Evolutionary conservation across 2,113 vertebrate species (phyloP).

Genomic region (Anarhynchus alexandrinus): DNA sequence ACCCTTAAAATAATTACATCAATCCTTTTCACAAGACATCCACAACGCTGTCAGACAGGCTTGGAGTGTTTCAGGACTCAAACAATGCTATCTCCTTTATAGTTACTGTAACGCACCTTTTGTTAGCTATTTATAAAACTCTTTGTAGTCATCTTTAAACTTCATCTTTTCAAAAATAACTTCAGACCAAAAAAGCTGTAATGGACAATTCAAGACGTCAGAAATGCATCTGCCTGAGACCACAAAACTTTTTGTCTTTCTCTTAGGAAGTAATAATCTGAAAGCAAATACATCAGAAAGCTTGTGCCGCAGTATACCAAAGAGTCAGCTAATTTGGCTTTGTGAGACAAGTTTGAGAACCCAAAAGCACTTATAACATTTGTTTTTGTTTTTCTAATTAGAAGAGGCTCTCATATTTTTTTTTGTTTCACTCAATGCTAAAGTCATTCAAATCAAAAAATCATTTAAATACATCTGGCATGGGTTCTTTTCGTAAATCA

Average conservation of each 20-base stretch:
- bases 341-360: background rate
- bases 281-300: constrained; percentile 4
- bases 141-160: background rate
- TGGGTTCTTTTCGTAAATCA: background rate
- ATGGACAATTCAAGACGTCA: background rate
- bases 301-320: background rate
- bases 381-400: constrained; percentile 26
- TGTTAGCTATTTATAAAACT: background rate
- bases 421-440: background rate
- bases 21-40: background rate
- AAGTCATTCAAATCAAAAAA: constrained; percentile 46
- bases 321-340: background rate
- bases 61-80: background rate
- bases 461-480: constrained; percentile 28
- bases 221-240: constrained; percentile 10
- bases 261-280: background rate
- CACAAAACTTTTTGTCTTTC: background rate
- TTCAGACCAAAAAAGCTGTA: constrained; percentile 33
- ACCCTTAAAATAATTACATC: background rate
- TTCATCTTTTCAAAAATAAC: constrained; percentile 26
- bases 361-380: background rate
- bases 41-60: background rate
- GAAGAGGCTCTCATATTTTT: background rate
- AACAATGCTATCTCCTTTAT: background rate
- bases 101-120: background rate